phyloP scores from a whole-genome alignment of 2,797 vertebrate genomes.

The Muraenolepis orangiensis region DNA sequence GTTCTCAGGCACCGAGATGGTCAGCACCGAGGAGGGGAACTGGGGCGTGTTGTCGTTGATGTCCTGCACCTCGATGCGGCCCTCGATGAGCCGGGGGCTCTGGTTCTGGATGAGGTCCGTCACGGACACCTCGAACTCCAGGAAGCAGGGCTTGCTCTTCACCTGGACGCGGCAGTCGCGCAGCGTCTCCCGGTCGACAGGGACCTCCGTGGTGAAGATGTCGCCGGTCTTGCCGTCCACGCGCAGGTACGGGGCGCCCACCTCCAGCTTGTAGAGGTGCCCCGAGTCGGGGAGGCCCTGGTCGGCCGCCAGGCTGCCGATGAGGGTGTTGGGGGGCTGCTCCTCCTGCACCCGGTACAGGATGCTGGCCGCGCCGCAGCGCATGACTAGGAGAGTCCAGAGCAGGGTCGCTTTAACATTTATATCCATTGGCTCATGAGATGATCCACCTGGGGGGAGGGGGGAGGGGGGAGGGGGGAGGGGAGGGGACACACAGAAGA shows the following conservation, averaged over 20 bases:
- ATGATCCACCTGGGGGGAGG: constrained; percentile 71
- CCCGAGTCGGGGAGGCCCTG: constrained; percentile 92
- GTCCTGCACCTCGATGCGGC: constrained; percentile 94
- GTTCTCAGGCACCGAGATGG: constrained; percentile 93
- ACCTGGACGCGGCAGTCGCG: constrained; percentile 85
- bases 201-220: constrained; percentile 96
- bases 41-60: constrained; percentile 99
- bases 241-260: constrained; percentile 90
- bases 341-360: constrained; percentile 92
- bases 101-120: constrained; percentile 89
- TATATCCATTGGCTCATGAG: constrained; percentile 73
- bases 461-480: no score
- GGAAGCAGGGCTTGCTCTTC: constrained; percentile 86
- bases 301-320: constrained; percentile 93
- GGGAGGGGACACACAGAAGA: constrained; percentile 44
- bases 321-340: constrained; percentile 93
- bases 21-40: constrained; percentile 92
- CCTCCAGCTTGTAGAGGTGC: constrained; percentile 96
- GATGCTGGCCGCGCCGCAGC: constrained; percentile 64
- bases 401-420: constrained; percentile 61
- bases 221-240: constrained; percentile 97
- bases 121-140: constrained; percentile 98
- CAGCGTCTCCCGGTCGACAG: constrained; percentile 92
- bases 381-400: constrained; percentile 69
- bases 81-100: constrained; percentile 91